Conservation (phyloP, 53 echinoderm and acorn worm genomes). For the Holothuria scabra region DNA sequence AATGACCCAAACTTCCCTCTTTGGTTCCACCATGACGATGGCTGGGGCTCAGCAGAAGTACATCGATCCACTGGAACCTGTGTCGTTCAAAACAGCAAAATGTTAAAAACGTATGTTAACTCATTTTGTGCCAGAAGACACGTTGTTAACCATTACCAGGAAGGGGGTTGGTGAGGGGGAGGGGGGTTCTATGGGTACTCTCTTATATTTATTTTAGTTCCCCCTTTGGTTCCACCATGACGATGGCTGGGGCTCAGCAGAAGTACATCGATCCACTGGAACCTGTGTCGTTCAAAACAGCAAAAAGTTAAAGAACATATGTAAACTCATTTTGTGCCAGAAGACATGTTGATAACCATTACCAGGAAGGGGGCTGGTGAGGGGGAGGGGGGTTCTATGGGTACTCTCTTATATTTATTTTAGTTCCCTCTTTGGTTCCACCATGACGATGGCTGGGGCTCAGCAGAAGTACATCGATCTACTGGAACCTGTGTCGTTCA, state of each 20-base stretch:
- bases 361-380: too few relatives aligned
- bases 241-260: background rate
- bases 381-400: too few relatives aligned
- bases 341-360: too few relatives aligned
- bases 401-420: too few relatives aligned
- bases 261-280: background rate
- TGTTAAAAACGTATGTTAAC: too few relatives aligned
- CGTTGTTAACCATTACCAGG: too few relatives aligned
- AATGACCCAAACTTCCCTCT: slow-evolving; percentile 29
- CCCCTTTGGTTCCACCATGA: background rate
- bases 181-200: too few relatives aligned
- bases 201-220: too few relatives aligned
- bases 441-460: background rate
- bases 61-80: background rate
- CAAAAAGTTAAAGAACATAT: background rate
- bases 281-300: background rate
- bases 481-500: background rate
- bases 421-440: background rate
- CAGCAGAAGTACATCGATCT: slow-evolving; percentile 10
- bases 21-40: background rate
- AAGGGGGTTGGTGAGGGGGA: too few relatives aligned
- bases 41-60: slow-evolving; percentile 5
- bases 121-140: too few relatives aligned
- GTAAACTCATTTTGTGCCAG: too few relatives aligned
- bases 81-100: background rate